Evolutionary conservation across 2,888 invertebrate species (phyloP).

Genomic region (Oligia strigilis): DNA sequence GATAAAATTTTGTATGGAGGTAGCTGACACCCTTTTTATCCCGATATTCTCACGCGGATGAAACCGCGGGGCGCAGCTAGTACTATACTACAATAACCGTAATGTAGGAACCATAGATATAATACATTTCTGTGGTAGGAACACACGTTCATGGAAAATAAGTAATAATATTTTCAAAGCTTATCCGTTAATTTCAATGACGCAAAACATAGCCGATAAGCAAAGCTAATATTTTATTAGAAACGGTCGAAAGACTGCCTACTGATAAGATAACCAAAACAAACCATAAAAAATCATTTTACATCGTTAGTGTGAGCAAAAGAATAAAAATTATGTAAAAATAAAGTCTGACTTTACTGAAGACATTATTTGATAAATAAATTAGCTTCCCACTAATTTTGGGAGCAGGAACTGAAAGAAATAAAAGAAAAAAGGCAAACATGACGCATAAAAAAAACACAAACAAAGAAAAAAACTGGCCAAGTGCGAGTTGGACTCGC

Average conservation of each 20-base stretch:
- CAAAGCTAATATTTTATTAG: constrained; percentile 52
- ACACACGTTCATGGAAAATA: neutral
- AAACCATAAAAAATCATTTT: constrained; percentile 48
- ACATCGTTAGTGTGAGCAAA: constrained; percentile 10
- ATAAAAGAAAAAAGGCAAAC: no score
- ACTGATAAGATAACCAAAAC: constrained; percentile 50
- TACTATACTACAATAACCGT: no score
- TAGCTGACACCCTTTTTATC: no score
- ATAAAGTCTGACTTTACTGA: neutral
- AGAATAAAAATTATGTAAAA: neutral
- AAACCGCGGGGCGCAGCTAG: no score
- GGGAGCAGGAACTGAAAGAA: no score
- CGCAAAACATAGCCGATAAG: constrained; percentile 40
- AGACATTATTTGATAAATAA: neutral
- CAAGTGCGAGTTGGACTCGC: no score
- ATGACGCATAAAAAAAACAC: no score
- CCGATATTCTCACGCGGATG: no score
- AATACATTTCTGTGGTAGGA: no score
- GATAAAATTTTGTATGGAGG: no score
- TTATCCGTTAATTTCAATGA: constrained; percentile 31
- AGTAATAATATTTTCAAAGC: constrained; percentile 14
- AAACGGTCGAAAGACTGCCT: constrained; percentile 45
- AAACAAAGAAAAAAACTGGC: no score
- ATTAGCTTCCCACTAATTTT: neutral
- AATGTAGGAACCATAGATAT: no score